Evolutionary conservation across 92 coral and sea anemone species (phyloP).

Genomic region (Micromussa lordhowensis): DNA sequence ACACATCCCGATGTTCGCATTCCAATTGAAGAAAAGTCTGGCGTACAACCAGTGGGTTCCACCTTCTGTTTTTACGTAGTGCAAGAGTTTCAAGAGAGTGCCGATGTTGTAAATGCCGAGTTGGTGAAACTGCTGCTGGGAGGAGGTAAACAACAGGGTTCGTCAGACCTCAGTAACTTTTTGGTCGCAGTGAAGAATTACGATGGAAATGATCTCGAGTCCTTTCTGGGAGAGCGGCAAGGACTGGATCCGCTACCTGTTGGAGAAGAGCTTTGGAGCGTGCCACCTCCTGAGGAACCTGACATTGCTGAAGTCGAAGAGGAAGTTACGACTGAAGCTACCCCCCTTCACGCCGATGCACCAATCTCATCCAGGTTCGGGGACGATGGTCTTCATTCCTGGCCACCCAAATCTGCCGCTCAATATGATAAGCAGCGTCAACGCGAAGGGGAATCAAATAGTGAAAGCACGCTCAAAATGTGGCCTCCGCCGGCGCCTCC

Average conservation of each 20-base stretch:
- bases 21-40: slow-evolving; percentile 58
- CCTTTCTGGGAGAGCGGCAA: slow-evolving; percentile 56
- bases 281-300: slow-evolving; percentile 72
- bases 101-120: slow-evolving; percentile 69
- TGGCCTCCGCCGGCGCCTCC: slow-evolving; percentile 97
- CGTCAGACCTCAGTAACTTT: slow-evolving; percentile 65
- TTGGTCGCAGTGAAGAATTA: slow-evolving; percentile 51
- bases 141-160: slow-evolving; percentile 59
- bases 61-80: slow-evolving; percentile 70
- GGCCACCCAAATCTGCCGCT: slow-evolving; percentile 92
- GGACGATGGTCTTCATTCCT: slow-evolving; percentile 82
- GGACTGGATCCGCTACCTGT: slow-evolving; percentile 67
- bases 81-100: slow-evolving; percentile 51
- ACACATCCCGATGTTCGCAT: slow-evolving; percentile 67
- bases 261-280: slow-evolving; percentile 73
- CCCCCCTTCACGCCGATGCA: neutral
- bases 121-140: slow-evolving; percentile 71
- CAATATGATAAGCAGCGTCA: slow-evolving; percentile 36
- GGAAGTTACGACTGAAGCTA: slow-evolving; percentile 7
- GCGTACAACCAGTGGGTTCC: slow-evolving; percentile 41
- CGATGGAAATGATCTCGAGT: slow-evolving; percentile 61
- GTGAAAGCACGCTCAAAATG: slow-evolving; percentile 63
- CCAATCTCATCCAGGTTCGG: slow-evolving; percentile 9
- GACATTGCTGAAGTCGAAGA: slow-evolving; percentile 38
- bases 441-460: slow-evolving; percentile 17